Base-by-base conservation (phyloP, 2,113 vertebrate species). In the Peromyscus californicus region DNA sequence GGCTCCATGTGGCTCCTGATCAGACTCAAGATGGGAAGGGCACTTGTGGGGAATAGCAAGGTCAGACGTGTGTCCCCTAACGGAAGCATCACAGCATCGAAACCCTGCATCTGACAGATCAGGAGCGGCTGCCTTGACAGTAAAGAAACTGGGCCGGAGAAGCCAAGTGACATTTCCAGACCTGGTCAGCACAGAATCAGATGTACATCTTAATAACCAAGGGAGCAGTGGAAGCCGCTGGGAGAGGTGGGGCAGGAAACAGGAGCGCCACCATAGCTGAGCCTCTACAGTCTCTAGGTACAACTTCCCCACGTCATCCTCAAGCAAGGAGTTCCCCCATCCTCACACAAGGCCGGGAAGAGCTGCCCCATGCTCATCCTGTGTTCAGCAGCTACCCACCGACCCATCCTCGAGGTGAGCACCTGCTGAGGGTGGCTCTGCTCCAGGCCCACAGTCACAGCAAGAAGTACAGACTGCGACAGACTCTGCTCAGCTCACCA, bases 321-420 rank as follows among this genome's bases (percentile, higher is more conserved):
- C n/a, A 22, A 4, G 1, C 0, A 4, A 29, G 16, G 0, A 16
- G 63, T 11, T 29, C 19, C 2, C 26, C 42, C 12, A 2, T 17
- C 31, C 61, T 24, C 45, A 10, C 48, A 39, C 33, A 0, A 3
- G 65, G 21, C 39, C 65, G 26, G 61, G 42, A 65, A 54, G 3
- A 4, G 29, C 16, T 24, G 33, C 5, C 3, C 6, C 11, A 33
- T 5, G 45, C 48, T 36, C 33, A 24, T 17, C 39, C 15, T 31
- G 61, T 2, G 1, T 17, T 2, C n/a, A 48, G 61, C 83, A 12
- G 15, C 26, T 42, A 2, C 17, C 29, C 39, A 33, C 5, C 84
- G 4, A 31, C 29, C 8, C 42, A 39, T 7, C 17, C 42, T 29
- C 3, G 8, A 48, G 61, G 17, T 16, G 45, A 11, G 22, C 85